phyloP scores from a whole-genome alignment of 2,888 invertebrate species.

The Amphiduros pacificus region DNA sequence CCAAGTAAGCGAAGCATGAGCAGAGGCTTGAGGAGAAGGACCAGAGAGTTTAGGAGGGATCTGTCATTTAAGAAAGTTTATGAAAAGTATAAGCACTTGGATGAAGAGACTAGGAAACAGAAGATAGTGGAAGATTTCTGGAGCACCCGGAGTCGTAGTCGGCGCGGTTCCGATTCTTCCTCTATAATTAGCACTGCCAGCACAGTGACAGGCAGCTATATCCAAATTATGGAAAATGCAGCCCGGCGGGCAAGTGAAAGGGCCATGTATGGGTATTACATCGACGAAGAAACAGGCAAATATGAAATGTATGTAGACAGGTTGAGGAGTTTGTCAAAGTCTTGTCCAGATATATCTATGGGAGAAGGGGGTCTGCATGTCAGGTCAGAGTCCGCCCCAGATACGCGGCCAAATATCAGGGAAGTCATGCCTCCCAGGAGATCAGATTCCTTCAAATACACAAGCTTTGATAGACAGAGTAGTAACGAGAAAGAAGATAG shows the following conservation, averaged over 20 bases:
- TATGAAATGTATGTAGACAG: constrained; percentile 44
- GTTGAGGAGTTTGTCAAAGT: constrained; percentile 24
- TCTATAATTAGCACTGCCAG: constrained; percentile 10
- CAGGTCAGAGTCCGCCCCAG: constrained; percentile 45
- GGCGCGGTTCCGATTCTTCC: constrained; percentile 23
- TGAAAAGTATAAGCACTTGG: constrained; percentile 30
- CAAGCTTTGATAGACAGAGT: constrained; percentile 31
- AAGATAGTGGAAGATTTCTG: constrained; percentile 17
- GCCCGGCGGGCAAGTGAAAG: constrained; percentile 25
- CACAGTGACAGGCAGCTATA: constrained; percentile 24
- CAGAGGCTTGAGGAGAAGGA: no score
- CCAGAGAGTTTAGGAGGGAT: constrained; percentile 25
- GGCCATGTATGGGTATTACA: constrained; percentile 46
- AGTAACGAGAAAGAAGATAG: not conserved
- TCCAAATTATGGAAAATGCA: constrained; percentile 33
- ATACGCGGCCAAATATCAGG: constrained; percentile 9
- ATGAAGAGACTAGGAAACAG: constrained; percentile 19
- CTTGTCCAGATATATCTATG: constrained; percentile 27
- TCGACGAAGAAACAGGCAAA: constrained; percentile 36
- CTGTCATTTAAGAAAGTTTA: constrained; percentile 25
- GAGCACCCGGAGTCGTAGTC: not conserved
- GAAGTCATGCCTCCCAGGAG: constrained; percentile 13
- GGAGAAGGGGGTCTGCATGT: constrained; percentile 46
- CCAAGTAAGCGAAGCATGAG: constrained; percentile 6
- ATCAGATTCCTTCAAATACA: constrained; percentile 40